Conservation (phyloP, 2,113 vertebrate genomes). For the Aegypius monachus region DNA sequence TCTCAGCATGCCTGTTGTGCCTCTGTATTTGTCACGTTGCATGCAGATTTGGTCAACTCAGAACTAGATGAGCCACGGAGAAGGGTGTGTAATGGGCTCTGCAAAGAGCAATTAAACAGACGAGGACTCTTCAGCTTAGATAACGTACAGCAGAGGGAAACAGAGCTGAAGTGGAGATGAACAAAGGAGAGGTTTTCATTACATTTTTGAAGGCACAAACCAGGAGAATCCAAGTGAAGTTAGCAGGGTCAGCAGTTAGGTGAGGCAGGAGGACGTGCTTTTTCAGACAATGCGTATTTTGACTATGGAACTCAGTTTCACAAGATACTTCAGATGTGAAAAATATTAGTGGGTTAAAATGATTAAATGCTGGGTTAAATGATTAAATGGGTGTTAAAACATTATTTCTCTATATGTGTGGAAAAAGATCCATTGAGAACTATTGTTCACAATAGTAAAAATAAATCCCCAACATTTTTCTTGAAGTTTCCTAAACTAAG, state of each 20-base stretch:
- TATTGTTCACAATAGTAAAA: neutral
- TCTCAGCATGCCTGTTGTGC: neutral
- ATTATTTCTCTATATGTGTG: neutral
- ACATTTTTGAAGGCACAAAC: neutral
- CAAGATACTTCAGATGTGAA: neutral
- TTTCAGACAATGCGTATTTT: neutral
- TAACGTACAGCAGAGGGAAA: rapidly evolving
- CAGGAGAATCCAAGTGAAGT: neutral
- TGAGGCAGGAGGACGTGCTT: neutral
- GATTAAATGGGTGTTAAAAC: neutral
- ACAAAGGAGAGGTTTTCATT: neutral
- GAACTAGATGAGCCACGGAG: neutral
- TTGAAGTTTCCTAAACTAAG: neutral
- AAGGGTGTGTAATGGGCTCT: neutral
- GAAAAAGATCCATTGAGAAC: neutral
- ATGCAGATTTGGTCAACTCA: neutral
- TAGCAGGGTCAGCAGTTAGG: neutral
- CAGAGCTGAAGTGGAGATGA: neutral
- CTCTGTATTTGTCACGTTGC: neutral
- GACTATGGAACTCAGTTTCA: neutral
- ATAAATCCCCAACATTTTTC: neutral
- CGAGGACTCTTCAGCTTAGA: neutral
- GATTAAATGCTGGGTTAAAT: neutral
- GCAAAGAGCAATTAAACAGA: neutral
- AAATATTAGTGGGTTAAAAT: neutral